Percentiles rank a stretch among this genome's conserved stretches.
Evolutionary conservation across 2,888 invertebrate genomes (phyloP).

Genomic region (Eudemis profundana): DNA sequence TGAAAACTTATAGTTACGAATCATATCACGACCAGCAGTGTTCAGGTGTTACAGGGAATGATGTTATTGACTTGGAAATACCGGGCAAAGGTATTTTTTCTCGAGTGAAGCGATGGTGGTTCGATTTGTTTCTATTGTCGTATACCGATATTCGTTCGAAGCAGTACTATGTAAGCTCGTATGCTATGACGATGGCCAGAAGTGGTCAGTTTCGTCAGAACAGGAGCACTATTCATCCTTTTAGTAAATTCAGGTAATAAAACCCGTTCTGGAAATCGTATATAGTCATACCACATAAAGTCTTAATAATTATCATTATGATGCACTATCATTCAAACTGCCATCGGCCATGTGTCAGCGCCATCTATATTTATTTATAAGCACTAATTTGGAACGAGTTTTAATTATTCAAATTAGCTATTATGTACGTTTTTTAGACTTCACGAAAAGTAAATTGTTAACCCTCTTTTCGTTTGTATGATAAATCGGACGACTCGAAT

Average conservation of each 20-base stretch:
- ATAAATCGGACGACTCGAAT: no score
- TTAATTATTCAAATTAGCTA: no score
- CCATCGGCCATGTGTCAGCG: no score
- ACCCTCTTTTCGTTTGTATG: no score
- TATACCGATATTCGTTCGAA: constrained; percentile 52
- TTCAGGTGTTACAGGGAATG: constrained; percentile 53
- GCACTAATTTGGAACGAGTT: no score
- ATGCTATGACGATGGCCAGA: constrained; percentile 56
- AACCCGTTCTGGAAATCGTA: no score
- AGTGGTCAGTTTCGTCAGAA: constrained; percentile 54
- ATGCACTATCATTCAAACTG: no score
- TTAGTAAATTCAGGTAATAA: constrained; percentile 58
- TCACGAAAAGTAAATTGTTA: no score
- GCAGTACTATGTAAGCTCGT: constrained; percentile 55
- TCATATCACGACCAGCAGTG: constrained; percentile 58
- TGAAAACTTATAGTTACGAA: constrained; percentile 37
- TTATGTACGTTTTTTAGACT: no score
- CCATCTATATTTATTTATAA: no score
- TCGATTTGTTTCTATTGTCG: constrained; percentile 57
- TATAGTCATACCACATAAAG: no score
- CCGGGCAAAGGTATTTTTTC: constrained; percentile 46
- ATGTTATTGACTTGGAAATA: constrained; percentile 57
- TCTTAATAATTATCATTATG: no score
- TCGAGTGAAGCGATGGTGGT: constrained; percentile 55
- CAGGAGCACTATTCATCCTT: constrained; percentile 56